Conservation (phyloP, 1,140 invertebrate genomes). For the Alviniconcha marisindica region DNA sequence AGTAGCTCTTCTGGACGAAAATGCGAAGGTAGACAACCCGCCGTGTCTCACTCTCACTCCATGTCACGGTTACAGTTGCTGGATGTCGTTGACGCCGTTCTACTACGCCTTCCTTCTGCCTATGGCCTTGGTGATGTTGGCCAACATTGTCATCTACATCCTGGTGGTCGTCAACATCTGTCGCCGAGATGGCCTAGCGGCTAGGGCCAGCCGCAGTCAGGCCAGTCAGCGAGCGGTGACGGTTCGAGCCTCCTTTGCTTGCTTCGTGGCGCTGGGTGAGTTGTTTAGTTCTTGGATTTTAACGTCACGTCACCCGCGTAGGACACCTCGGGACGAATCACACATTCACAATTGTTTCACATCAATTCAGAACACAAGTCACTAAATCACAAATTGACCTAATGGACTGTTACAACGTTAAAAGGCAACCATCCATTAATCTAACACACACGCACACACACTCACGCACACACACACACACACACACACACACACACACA, state of each 20-base stretch:
- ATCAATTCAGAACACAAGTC: too few relatives aligned
- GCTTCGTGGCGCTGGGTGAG: slow-evolving; percentile 4
- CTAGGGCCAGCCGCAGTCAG: not conserved
- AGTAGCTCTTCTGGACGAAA: not conserved
- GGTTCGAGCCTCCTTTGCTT: not conserved
- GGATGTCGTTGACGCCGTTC: slow-evolving; percentile 71
- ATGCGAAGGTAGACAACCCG: not conserved
- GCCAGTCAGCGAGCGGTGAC: not conserved
- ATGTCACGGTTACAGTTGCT: slow-evolving; percentile 69
- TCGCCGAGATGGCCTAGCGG: slow-evolving; percentile 34
- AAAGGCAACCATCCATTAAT: too few relatives aligned
- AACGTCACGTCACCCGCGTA: too few relatives aligned
- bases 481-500: not conserved
- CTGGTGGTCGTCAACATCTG: slow-evolving; percentile 72
- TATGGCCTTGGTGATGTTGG: slow-evolving; percentile 67
- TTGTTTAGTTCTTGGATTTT: too few relatives aligned
- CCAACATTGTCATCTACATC: slow-evolving; percentile 74
- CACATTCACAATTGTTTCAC: too few relatives aligned
- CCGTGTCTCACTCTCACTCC: not conserved
- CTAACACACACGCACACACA: not conserved
- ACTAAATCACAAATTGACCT: too few relatives aligned
- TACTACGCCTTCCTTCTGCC: slow-evolving; percentile 75
- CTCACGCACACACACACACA: not conserved
- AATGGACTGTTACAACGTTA: too few relatives aligned
- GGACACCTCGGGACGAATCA: too few relatives aligned